Percentiles rank a stretch among this genome's conserved stretches.
Conservation (phyloP, 1,140 invertebrate species). For the Apolygus lucorum region DNA sequence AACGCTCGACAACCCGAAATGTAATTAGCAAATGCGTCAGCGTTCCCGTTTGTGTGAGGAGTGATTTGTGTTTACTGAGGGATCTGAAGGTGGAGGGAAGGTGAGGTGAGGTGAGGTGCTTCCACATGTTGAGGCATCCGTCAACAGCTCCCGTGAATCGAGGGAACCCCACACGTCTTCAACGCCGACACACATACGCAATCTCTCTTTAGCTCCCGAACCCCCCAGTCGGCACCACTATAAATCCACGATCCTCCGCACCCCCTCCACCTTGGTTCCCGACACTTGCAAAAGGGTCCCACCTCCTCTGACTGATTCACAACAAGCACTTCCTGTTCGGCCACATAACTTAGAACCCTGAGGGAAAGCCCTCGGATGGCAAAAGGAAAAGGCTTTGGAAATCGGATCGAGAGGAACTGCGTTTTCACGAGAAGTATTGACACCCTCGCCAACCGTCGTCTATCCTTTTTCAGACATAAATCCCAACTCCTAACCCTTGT, state of each 20-base stretch:
- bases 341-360: constrained; percentile 17
- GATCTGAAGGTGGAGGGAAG: no score
- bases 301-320: constrained; percentile 14
- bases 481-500: constrained; percentile 6
- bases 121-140: background rate
- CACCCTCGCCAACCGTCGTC: background rate
- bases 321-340: constrained; percentile 22
- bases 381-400: background rate
- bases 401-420: background rate
- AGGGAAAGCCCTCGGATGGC: background rate
- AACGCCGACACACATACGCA: background rate
- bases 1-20: no score
- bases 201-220: background rate
- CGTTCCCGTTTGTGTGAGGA: background rate
- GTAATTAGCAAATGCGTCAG: background rate
- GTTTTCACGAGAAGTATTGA: constrained; percentile 7
- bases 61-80: background rate
- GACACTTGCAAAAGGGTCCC: background rate
- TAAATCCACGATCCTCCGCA: background rate
- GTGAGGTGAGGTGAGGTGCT: no score
- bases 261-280: background rate
- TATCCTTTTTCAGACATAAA: background rate
- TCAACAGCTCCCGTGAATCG: background rate
- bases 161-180: background rate
- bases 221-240: constrained; percentile 3